Base-by-base conservation (phyloP, 2,113 vertebrate species). In the Corvus hawaiiensis region DNA sequence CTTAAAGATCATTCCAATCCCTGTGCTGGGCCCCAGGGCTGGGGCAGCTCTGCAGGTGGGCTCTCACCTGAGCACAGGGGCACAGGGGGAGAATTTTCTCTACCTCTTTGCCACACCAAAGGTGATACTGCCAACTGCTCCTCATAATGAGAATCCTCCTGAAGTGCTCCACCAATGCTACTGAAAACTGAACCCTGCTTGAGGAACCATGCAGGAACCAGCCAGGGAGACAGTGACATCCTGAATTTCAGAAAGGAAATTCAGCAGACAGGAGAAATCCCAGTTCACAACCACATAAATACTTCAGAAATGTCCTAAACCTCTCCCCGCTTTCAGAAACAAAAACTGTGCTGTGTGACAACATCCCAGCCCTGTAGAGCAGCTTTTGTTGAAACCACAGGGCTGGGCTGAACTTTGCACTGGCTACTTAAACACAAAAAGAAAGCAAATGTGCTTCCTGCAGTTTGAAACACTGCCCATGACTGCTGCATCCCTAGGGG, bases 401-500 rank as follows among this genome's bases (percentile, higher is more conserved):
- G 48, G 82, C 94, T 78, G 90, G 93, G 81, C 59, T 95, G 88
- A 95, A 89, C 94, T 95, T 89, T 93, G 94, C 92, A 84, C 85
- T 0, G 11, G 93, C 96, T 95, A 88, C 95, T 92, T 92, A 37
- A 88, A 95, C 93, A 83, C 85, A 88, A 21, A 90, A 78, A 64
- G 83, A 75, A 93, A 96, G 88, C 68, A 94, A 96, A 96, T 81
- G 88, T 94, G 92, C 85, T 96, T 96, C 95, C 93, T 97, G 95
- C 41, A 95, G 90, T 21, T 37, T 92, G 90, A 94, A 94, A 94
- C 91, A 13, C 51, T 95, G 94, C 85, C 46, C 90, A 49, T 8
- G 90, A 44, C 85, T 69, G 27, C 63, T 66, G 19, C 67, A 61
- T 93, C 96, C 93, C 94, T 46, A 3, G 93, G 59, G 95, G 76